Evolutionary conservation across 1,140 invertebrate species (phyloP), one percentile per base, ranked within the genome.

Genomic region (Cotesia vestalis): DNA sequence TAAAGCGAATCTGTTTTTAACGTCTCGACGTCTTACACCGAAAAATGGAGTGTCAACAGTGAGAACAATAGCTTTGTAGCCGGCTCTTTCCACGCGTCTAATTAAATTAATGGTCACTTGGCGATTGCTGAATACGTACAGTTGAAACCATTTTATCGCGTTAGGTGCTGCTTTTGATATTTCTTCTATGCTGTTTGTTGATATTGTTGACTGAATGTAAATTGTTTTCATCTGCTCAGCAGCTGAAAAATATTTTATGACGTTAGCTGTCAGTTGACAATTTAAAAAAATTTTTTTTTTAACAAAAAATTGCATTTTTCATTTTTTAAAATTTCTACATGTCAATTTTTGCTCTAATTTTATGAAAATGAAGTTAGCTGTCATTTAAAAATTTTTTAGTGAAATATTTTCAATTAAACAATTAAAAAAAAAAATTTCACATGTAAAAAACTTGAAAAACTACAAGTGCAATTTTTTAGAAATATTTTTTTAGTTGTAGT

Each of bases 31-130:
- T 62, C 96, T 86, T 20, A 92, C 87, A 0, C 96, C 97, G 84
- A 97, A 95, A 2, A 93, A 78, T 0, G 95, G 95, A 2, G 95
- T 93, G 85, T 98, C 97, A 0, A 98, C 93, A 0, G 97, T 98
- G 0, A 98, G 80, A 0, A 95, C 95, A 0, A 98, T 84, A 1
- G 96, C 96, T 85, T 93, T 93, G 79, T 92, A 98, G 20, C 94
- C 95, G n/a, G 92, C 90, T 69, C 87, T 89, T 84, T 98, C 95
- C 1, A 95, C 96, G 76, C 96, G 89, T 71, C 85, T 77, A 3
- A 98, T 91, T 62, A 98, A 85, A 75, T 90, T 87, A 75, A 88
- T 85, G 0, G 95, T 96, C 0, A 96, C 84, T 14, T 92, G 86
- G 60, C 95, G 90, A 79, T 97, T 92, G 74, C 89, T 93, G 80